Evolutionary conservation across 1,140 invertebrate genomes (phyloP).

Genomic region (Dermatophagoides farinae): DNA sequence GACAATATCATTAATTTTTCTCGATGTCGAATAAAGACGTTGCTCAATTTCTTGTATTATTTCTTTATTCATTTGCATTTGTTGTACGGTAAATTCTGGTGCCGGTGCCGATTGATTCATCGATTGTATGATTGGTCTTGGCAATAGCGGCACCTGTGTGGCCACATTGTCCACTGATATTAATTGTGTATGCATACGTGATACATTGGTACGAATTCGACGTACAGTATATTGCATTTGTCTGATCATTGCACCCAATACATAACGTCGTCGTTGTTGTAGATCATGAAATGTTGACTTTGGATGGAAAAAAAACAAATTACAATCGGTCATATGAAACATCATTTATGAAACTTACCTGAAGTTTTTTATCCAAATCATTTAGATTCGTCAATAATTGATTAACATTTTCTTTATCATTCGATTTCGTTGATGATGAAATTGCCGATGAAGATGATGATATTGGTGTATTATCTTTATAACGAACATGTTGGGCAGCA

Average conservation of each 20-base stretch:
- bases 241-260: conserved; percentile 4
- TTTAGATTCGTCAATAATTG: neutral
- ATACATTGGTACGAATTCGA: conserved; percentile 1
- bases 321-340: neutral
- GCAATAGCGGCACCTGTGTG: neutral
- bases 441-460: neutral
- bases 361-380: neutral
- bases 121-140: neutral
- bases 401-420: neutral
- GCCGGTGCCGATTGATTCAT: neutral
- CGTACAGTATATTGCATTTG: conserved; percentile 9
- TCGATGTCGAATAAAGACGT: neutral
- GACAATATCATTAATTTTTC: conserved; percentile 1
- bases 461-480: neutral
- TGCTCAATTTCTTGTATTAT: neutral
- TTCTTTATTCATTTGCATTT: neutral
- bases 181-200: neutral
- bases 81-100: too few relatives aligned
- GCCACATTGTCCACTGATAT: neutral
- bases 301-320: neutral
- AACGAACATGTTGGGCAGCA: neutral
- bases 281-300: conserved; percentile 4
- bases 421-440: neutral
- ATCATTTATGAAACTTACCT: neutral
- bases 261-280: neutral